Base-by-base conservation (phyloP, 2,888 invertebrate species). In the Acronicta psi region DNA sequence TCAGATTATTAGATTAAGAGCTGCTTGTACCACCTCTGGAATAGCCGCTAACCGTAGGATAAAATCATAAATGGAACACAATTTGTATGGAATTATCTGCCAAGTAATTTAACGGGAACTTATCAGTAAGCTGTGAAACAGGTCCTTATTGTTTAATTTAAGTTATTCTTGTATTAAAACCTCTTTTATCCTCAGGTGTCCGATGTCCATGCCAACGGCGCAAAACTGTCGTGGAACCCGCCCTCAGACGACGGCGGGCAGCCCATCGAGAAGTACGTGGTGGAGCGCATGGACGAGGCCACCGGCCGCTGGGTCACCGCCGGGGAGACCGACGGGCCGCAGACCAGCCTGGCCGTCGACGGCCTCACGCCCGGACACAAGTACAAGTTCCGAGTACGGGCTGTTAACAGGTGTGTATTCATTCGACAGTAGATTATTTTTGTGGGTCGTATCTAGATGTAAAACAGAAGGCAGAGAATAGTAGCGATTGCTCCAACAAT, bases 371-470 rank as follows among this genome's bases (percentile, higher is more conserved):
- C 99, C 0, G 98, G 98, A 72, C 98, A 99, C 83, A 98, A 98
- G 88, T 99, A 99, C 94, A 99, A 99, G 94, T 99, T 99, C 95
- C 95, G 99, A 55, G 99, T 99, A 0, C 96, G 98, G 59, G 99
- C 99, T 23, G 98, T 98, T 54, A 99, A 99, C 87, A 97, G 98
- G 86, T 94, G 1, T 67, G 79, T 68, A 51, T 55, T 3, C n/a
- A 37, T 16, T 16, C 17, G n/a, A n/a, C n/a, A n/a, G n/a, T n/a
- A n/a, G n/a, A n/a, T n/a, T n/a, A n/a, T n/a, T n/a, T n/a, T n/a
- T n/a, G n/a, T n/a, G n/a, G n/a, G n/a, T n/a, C n/a, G n/a, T n/a
- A n/a, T n/a, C n/a, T n/a, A n/a, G n/a, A n/a, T n/a, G n/a, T n/a
- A n/a, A n/a, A n/a, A n/a, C n/a, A n/a, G n/a, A n/a, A n/a, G n/a